Conservation (phyloP, 2,113 vertebrate species). For the Lonchura striata region DNA sequence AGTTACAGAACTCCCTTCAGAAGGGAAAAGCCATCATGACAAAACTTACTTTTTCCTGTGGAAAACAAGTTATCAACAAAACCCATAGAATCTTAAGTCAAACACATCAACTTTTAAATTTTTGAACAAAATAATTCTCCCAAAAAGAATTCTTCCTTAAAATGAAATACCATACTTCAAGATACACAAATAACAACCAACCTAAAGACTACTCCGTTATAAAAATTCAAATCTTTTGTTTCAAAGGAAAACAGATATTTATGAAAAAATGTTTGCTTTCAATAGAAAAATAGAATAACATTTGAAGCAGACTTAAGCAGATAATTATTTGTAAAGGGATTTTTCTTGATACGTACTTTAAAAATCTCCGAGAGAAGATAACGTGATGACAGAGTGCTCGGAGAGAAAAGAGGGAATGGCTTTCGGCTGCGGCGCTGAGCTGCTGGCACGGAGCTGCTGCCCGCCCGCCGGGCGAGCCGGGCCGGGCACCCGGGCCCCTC, state of each 20-base stretch:
- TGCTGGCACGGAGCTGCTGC: background rate
- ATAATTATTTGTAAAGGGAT: background rate
- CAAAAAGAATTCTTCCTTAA: background rate
- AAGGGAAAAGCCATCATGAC: background rate
- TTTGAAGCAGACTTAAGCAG: background rate
- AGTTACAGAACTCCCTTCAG: background rate
- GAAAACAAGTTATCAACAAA: background rate
- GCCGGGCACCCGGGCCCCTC: background rate
- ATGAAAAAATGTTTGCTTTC: background rate
- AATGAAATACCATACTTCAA: background rate
- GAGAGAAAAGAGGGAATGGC: fast-evolving
- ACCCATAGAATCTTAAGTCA: background rate
- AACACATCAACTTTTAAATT: background rate
- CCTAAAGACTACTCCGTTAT: background rate
- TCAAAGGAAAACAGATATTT: background rate
- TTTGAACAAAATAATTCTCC: background rate
- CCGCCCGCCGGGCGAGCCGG: fast-evolving
- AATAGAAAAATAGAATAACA: background rate
- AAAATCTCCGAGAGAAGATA: background rate
- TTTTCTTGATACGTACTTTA: background rate
- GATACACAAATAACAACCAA: background rate
- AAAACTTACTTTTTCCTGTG: background rate
- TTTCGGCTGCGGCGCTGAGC: background rate
- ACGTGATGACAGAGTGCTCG: fast-evolving
- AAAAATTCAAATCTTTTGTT: background rate